Base-by-base conservation (phyloP, 2,113 vertebrate genomes). In the Corythornis madagascariensis region DNA sequence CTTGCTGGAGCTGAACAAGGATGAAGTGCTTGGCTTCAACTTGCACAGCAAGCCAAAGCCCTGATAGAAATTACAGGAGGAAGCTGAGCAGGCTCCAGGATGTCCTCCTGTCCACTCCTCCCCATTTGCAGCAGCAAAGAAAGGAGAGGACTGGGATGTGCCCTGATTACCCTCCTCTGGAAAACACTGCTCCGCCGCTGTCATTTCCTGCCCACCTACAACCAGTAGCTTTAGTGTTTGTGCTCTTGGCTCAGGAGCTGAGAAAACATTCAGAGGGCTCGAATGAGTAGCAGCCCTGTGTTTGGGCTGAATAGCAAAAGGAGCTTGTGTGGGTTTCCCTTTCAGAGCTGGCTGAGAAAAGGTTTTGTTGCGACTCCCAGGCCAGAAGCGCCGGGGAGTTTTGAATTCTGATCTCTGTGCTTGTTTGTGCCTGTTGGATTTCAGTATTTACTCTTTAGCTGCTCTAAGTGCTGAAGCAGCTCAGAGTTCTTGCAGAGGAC, bases 251-350 rank as follows among this genome's bases (percentile, higher is more conserved):
- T 86, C 82, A 74, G 43, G 77, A 93, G 92, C 84, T 87, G 38
- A 59, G 78, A 31, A 71, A 80, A 78, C 56, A 74, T 43, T 52
- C 67, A 24, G 78, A 89, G 28, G 66, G 31, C 92, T 86, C 2
- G 0, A 85, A 91, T 94, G 85, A 96, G 95, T 77, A 95, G 87
- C 79, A 76, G 95, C 79, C 87, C 94, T 95, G 92, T 96, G 91
- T 86, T 83, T 87, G 79, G 87, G 57, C 91, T 96, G 95, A 96
- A 96, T 92, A 95, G 96, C 82, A 77, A 75, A 94, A 78, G 76
- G 74, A 90, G 29, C 72, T 85, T 93, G 95, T 77, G 95, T 96
- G 95, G 94, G 87, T 80, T 96, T 87, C 89, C 87, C 84, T 96
- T 96, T 95, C 92, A 96, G 40, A 82, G 59, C 22, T 38, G 0